Evolutionary conservation across 2,888 invertebrate species (phyloP).

Genomic region (Monopis laevigella): DNA sequence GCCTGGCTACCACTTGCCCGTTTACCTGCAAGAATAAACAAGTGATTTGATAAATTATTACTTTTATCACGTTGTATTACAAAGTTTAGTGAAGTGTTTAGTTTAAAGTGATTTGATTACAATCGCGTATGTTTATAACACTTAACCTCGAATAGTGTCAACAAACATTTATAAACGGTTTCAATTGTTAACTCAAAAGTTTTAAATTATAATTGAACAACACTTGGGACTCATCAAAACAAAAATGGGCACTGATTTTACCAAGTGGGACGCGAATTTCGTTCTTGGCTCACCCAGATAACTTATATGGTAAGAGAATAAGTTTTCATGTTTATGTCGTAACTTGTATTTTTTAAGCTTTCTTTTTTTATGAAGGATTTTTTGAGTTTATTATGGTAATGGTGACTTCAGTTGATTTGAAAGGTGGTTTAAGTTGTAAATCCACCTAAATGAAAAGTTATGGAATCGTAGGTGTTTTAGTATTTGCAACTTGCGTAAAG

Average conservation of each 20-base stretch:
- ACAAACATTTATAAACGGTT: too few species aligned
- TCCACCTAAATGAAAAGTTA: neutral
- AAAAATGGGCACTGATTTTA: conserved; percentile 48
- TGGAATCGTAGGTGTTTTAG: conserved; percentile 1
- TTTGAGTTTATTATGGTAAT: too few species aligned
- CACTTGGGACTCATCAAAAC: neutral
- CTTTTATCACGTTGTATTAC: too few species aligned
- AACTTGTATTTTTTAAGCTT: conserved; percentile 9
- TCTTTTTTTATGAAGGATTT: conserved; percentile 4
- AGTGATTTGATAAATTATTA: too few species aligned
- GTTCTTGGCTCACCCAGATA: conserved; percentile 55
- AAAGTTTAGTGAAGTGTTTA: too few species aligned
- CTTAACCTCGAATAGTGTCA: too few species aligned
- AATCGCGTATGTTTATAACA: too few species aligned
- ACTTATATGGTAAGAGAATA: conserved; percentile 57
- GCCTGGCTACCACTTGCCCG: conserved; percentile 20
- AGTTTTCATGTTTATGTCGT: conserved; percentile 11
- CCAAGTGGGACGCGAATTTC: conserved; percentile 40
- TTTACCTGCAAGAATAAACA: conserved; percentile 48
- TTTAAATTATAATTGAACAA: too few species aligned
- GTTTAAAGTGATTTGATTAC: too few species aligned
- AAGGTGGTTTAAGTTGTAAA: too few species aligned
- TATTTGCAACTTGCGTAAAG: conserved; percentile 19
- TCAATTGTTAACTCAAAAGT: too few species aligned
- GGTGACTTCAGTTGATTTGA: too few species aligned